Evolutionary conservation across 2,888 invertebrate species (phyloP), one percentile per base, ranked within the genome.

Genomic region (Malthinus seriepunctatus): DNA sequence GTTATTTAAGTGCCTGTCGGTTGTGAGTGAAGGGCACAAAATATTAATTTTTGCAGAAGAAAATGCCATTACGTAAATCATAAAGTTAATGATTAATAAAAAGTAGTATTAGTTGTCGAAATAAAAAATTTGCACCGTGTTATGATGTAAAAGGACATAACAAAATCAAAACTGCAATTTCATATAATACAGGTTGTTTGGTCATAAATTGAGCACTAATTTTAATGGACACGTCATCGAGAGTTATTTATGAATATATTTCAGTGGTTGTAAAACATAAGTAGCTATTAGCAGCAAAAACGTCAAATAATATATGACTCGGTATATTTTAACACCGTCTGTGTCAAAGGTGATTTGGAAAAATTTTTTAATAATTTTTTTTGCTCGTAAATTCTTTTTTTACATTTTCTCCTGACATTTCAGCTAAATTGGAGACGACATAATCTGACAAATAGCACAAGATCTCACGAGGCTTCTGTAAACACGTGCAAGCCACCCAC

Each of bases 231-330:
- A 71, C 70, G 75, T 76, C 75, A 71, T 74, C 72, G 66, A 62
- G 59, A 63, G 62, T 71, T 70, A 74, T 74, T 74, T 73, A 74
- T 69, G 71, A 69, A 67, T 69, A 69, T 73, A 74, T 73, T 71
- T 69, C 71, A 70, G 67, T 65, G 71, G 74, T 67, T 74, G 73
- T 76, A 76, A 76, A 76, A 73, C 72, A 71, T 74, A 74, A 75
- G 75, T 74, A 74, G 74, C 74, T 69, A 75, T 75, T 75, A 74
- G 71, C 68, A 61, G 67, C 46, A 50, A 53, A 66, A 64, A 65
- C 65, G 64, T 66, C 67, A 42, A 59, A 62, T 69, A 63, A 63
- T 65, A 67, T 66, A 64, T 63, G 62, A 53, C 64, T 61, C 61
- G 59, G 63, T 63, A 63, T 63, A 62, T 64, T 65, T 69, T 64